Evolutionary conservation across 1,140 invertebrate species (phyloP).

Genomic region (Vanessa atalanta): DNA sequence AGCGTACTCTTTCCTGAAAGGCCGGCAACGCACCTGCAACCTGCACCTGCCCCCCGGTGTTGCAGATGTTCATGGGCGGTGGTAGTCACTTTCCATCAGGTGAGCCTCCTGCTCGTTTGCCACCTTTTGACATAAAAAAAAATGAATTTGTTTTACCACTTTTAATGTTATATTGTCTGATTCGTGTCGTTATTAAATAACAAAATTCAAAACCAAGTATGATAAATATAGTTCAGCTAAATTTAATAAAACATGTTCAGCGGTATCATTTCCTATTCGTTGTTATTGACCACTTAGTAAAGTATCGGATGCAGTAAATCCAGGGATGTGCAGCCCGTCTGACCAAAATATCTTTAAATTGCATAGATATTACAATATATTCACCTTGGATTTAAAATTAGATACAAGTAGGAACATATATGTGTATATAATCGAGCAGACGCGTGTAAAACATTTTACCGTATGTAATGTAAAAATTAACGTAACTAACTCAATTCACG

Average conservation of each 20-base stretch:
- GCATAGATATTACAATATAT: conserved; percentile 61
- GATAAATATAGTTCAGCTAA: not conserved
- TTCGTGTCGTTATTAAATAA: too few species aligned
- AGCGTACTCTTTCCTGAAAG: too few species aligned
- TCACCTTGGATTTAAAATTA: conserved; percentile 67
- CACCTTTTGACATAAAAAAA: too few species aligned
- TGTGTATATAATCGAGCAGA: not conserved
- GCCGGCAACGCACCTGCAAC: too few species aligned
- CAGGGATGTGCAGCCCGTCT: conserved; percentile 49
- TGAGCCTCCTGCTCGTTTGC: too few species aligned
- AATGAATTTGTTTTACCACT: too few species aligned
- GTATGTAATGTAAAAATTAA: not conserved
- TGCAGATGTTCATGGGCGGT: too few species aligned
- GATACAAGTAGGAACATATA: conserved; percentile 39
- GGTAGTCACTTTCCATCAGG: too few species aligned
- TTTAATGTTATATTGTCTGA: too few species aligned
- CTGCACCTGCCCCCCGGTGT: too few species aligned
- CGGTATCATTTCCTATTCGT: not conserved
- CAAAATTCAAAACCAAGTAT: too few species aligned
- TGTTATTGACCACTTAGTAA: conserved; percentile 13
- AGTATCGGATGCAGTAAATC: conserved; percentile 40
- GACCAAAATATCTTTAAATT: conserved; percentile 64
- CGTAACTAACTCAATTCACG: too few species aligned
- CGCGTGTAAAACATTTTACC: not conserved
- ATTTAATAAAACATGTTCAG: not conserved